phyloP scores from a whole-genome alignment of 2,113 vertebrate species.

The Sinocyclocheilus grahami region DNA sequence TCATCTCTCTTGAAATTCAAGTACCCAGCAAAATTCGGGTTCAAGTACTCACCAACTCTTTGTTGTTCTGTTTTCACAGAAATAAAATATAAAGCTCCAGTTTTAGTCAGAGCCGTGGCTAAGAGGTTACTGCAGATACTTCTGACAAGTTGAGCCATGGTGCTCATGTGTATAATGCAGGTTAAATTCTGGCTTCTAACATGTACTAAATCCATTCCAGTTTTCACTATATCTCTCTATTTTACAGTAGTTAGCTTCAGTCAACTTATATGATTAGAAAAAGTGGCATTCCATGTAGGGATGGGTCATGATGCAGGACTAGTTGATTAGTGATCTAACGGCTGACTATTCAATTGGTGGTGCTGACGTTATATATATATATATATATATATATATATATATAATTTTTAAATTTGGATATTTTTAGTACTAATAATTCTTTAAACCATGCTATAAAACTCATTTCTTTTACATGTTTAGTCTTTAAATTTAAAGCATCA shows the following conservation, averaged over 20 bases:
- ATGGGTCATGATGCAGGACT: neutral
- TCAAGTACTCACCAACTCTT: neutral
- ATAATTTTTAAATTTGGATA: no score
- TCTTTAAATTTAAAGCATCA: no score
- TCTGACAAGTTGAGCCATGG: neutral
- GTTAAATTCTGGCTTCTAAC: neutral
- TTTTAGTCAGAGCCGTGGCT: neutral
- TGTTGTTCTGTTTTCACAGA: conserved; percentile 10
- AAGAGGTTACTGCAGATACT: neutral
- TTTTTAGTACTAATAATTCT: no score
- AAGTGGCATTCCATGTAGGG: neutral
- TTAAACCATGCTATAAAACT: no score
- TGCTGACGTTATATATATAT: neutral
- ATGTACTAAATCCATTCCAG: neutral
- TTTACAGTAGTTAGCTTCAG: neutral
- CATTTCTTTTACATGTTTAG: no score
- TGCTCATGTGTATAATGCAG: neutral
- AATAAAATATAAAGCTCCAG: neutral
- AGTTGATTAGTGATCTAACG: neutral
- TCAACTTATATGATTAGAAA: neutral
- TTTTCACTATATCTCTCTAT: neutral
- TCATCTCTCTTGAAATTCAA: conserved; percentile 10
- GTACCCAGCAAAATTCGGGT: neutral
- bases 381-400: no score
- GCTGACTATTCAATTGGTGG: neutral